Evolutionary conservation across 2,888 invertebrate species (phyloP), one percentile per base, ranked within the genome.

Genomic region (Tricholauxania praeusta): DNA sequence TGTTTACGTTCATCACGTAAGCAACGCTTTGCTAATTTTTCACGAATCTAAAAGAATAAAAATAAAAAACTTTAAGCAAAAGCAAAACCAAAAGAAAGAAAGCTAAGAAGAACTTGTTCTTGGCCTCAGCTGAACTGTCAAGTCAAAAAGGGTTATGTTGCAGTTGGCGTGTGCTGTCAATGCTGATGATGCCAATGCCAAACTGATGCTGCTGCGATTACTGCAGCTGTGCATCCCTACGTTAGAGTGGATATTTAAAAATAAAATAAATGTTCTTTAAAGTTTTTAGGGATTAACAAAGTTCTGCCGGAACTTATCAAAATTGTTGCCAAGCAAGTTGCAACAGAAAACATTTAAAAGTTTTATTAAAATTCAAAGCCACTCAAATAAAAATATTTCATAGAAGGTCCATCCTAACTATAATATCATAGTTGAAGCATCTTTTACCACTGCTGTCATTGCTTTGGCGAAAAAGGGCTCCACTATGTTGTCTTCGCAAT

Each of bases 41-140:
- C 17, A 15, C n/a, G 10, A 39, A 28, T 14, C 14, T 28, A 12
- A 57, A 57, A 57, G n/a, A 64, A 57, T 28, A 69, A 51, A 69
- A 69, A 48, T 32, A 60, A 2, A 60, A 47, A 69, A 60, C 5
- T 4, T 4, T 28, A 65, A 65, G 53, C 12, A 52, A 66, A 59
- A 47, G 32, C 1, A 39, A 73, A 48, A 8, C 32, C 39, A 66
- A 63, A 59, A 64, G 2, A 57, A 12, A 63, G 17, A 51, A 72
- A 64, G 63, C 52, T 17, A 12, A 51, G n/a, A n/a, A 10, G 53
- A 75, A 72, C 74, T 72, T 70, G 74, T 72, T 72, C 70, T 72
- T 72, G 70, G 65, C 70, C 71, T 63, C 70, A 53, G 66, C 55
- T 72, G 66, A 57, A 67, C 65, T 52, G 49, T 53, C 71, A 59